Conservation (phyloP, 2,888 invertebrate species). For the Epirrhoe alternata region DNA sequence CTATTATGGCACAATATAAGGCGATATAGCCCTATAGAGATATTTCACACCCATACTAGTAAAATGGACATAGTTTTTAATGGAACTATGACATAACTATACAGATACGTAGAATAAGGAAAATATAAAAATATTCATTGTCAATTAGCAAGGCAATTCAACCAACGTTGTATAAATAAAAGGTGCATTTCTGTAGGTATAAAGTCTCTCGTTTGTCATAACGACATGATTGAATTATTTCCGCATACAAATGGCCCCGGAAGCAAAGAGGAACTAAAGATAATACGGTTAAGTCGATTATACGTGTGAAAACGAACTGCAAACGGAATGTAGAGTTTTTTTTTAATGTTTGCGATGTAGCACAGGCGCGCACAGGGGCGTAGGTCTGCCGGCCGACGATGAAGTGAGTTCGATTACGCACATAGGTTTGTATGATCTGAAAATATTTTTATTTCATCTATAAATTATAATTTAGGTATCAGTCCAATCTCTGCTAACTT, state of each 20-base stretch:
- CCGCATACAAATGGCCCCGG: conserved; percentile 59
- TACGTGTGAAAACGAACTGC: conserved; percentile 47
- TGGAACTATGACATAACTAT: conserved; percentile 8
- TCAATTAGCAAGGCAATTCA: neutral
- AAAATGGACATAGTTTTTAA: conserved; percentile 19
- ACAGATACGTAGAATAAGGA: neutral
- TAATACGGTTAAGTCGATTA: conserved; percentile 39
- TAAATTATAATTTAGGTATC: too few species aligned
- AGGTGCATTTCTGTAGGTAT: conserved; percentile 6
- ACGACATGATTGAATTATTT: conserved; percentile 53
- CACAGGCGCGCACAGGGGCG: too few species aligned
- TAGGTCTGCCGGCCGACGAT: too few species aligned
- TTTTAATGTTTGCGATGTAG: neutral
- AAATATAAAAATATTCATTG: conserved; percentile 1
- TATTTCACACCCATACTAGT: conserved; percentile 21
- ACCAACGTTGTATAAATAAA: neutral
- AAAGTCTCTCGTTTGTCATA: conserved; percentile 35
- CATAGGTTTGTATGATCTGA: too few species aligned
- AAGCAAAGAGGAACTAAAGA: conserved; percentile 53
- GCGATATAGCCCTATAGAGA: conserved; percentile 1
- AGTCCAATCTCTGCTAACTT: too few species aligned
- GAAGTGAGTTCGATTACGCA: too few species aligned
- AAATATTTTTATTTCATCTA: too few species aligned
- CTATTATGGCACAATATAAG: conserved; percentile 7
- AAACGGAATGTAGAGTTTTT: conserved; percentile 8